Conservation (phyloP, 2,888 invertebrate species). For the Sarcophaga variegata region DNA sequence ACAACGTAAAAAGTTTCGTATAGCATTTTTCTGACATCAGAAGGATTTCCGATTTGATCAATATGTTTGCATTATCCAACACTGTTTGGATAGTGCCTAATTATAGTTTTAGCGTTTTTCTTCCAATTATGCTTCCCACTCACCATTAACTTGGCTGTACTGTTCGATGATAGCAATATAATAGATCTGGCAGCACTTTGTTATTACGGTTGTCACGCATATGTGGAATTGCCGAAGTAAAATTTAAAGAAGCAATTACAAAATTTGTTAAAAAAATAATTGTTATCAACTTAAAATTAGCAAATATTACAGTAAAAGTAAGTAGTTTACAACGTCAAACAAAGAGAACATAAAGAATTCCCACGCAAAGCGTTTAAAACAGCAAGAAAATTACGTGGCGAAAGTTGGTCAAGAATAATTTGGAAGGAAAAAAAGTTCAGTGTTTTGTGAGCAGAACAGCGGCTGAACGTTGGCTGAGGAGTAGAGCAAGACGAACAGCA, state of each 20-base stretch:
- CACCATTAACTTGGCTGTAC: background rate
- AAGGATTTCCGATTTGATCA: no score
- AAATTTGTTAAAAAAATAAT: constrained; percentile 67
- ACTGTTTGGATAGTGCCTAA: no score
- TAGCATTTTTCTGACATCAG: no score
- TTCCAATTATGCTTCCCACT: background rate
- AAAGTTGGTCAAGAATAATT: constrained; percentile 63
- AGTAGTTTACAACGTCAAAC: constrained; percentile 47
- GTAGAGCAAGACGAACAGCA: constrained; percentile 7
- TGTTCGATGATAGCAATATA: background rate
- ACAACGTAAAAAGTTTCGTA: no score
- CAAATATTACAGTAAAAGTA: constrained; percentile 62
- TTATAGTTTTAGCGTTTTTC: background rate
- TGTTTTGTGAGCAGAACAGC: constrained; percentile 66
- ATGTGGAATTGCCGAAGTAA: constrained; percentile 66
- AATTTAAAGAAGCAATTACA: constrained; percentile 65
- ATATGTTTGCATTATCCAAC: no score
- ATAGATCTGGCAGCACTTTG: constrained; percentile 49
- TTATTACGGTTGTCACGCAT: constrained; percentile 65
- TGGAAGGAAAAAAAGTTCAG: constrained; percentile 65
- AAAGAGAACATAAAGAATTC: constrained; percentile 27
- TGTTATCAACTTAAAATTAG: constrained; percentile 66
- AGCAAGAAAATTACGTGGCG: constrained; percentile 62
- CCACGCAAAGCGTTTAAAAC: constrained; percentile 37
- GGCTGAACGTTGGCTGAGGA: constrained; percentile 49